Conservation (phyloP, 2,888 invertebrate genomes). For the Andricus quercusramuli region DNA sequence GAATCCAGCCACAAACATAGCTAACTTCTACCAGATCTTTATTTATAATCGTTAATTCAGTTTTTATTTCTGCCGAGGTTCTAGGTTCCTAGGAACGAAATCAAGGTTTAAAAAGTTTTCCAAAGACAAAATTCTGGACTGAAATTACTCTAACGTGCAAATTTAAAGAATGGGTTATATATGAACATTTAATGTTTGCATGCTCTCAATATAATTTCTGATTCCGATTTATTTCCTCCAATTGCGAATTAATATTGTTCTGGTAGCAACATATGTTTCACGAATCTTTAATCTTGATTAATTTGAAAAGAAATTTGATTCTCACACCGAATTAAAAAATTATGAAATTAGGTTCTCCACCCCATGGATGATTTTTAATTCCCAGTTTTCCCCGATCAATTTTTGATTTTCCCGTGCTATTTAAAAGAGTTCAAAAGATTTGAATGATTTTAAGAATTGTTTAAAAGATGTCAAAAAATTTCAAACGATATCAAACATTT, state of each 20-base stretch:
- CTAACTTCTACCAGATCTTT: conserved; percentile 80
- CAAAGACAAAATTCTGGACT: neutral
- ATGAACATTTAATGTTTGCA: neutral
- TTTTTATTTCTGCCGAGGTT: conserved; percentile 53
- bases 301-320: neutral
- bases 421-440: too few relatives aligned
- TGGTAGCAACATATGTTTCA: neutral
- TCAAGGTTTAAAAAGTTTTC: neutral
- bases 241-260: neutral
- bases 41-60: conserved; percentile 69
- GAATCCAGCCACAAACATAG: conserved; percentile 81
- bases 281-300: neutral
- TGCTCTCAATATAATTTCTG: neutral
- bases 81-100: conserved; percentile 49
- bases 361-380: too few relatives aligned
- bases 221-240: neutral
- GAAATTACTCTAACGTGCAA: neutral
- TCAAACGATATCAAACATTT: too few relatives aligned
- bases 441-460: too few relatives aligned
- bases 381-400: too few relatives aligned
- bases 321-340: neutral
- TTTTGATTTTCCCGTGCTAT: too few relatives aligned
- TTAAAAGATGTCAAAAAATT: too few relatives aligned
- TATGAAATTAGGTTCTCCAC: neutral
- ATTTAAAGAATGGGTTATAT: too few relatives aligned